Base-by-base conservation (phyloP, 2,113 vertebrate species). In the Paradoxurus hermaphroditus region DNA sequence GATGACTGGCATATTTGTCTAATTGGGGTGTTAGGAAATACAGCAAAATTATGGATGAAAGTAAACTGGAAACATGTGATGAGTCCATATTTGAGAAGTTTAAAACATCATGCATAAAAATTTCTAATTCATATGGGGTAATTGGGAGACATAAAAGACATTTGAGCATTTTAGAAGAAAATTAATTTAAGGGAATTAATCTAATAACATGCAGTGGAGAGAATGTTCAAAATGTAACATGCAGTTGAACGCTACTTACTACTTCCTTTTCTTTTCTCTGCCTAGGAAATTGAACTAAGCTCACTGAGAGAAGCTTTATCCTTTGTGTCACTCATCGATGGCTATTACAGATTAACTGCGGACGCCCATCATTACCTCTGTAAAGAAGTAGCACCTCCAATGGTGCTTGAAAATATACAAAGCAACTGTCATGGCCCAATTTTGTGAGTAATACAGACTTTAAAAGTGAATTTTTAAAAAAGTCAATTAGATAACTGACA, bases 341-440 rank as follows among this genome's bases (percentile, higher is more conserved):
- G 99, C 39, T 99, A 99, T 98, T 99, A 99, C 97, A 99, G 99
- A 98, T 98, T 99, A 85, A 99, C 99, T 14, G 99, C 99, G 0
- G 99, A 99, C 95, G 99, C 99, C 8, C 99, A 99, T 97, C 99
- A 99, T 98, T 99, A 99, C 96, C 99, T 99, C 96, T 99, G 99
- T 95, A 99, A 99, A 98, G 99, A 99, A 97, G 99, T 99, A 70
- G 99, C 99, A 21, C 99, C 99, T 36, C 99, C 99, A 29, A 98
- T 99, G 96, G 98, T 99, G 34, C 99, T 99, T 97, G 99, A 99
- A 98, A 99, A 99, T 97, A 99, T 99, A 92, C 99, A 99, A 94
- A 99, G 99, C 98, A 99, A 99, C 97, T 99, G 99, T 97, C 99
- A 99, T 36, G 99, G 99, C 44, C 99, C 99, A 62, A 98, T 99